These are phyloP conservation scores for Fistularia commersonii DNA, from an alignment of 2,797 vertebrate genomes.

Conservation along the genomic window DNA sequence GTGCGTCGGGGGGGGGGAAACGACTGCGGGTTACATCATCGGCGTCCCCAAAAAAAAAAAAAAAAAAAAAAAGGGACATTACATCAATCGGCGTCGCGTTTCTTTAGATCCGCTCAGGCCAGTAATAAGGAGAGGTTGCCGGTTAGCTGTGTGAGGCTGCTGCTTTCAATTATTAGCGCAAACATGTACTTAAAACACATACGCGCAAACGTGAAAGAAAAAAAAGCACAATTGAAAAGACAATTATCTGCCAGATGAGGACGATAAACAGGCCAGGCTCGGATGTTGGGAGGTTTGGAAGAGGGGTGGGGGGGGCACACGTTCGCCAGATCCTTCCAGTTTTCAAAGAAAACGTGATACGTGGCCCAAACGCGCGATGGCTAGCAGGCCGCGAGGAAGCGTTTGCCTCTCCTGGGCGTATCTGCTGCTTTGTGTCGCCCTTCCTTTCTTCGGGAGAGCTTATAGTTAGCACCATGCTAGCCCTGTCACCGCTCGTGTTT, in stretches of 20 bases:
- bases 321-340: conserved; percentile 47
- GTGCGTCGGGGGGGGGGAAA: no score
- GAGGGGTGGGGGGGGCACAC: conserved; percentile 30
- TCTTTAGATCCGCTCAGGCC: not conserved
- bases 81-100: not conserved
- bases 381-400: conserved; percentile 53
- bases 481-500: no score
- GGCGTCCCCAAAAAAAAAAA: no score
- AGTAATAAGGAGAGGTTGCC: not conserved
- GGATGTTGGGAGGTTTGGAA: conserved; percentile 26
- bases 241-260: conserved; percentile 69
- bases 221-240: conserved; percentile 52
- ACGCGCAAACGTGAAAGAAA: conserved; percentile 23
- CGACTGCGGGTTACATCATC: not conserved
- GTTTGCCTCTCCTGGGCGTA: no score
- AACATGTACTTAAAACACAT: conserved; percentile 25
- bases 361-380: conserved; percentile 42
- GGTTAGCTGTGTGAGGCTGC: conserved; percentile 21
- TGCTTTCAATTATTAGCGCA: conserved; percentile 60
- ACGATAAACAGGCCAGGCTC: conserved; percentile 58
- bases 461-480: no score
- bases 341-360: conserved; percentile 61
- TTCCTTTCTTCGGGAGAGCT: no score
- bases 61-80: not conserved
- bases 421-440: no score